Evolutionary conservation across 2,888 invertebrate species (phyloP).

Genomic region (Cynaeus angustus): DNA sequence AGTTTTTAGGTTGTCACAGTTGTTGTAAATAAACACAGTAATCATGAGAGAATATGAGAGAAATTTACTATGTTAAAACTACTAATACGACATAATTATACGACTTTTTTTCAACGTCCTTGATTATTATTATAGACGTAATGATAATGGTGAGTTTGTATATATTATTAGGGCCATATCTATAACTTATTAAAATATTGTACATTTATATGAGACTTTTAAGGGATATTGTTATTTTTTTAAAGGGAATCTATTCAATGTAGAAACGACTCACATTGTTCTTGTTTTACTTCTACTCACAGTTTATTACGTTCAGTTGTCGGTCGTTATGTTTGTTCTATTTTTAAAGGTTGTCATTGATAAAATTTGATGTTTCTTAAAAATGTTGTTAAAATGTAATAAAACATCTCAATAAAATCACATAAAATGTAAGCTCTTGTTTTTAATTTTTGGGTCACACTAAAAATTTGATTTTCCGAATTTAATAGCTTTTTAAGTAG

Average conservation of each 20-base stretch:
- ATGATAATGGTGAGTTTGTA: slow-evolving; percentile 33
- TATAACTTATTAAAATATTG: slow-evolving; percentile 41
- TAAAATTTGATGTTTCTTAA: slow-evolving; percentile 51
- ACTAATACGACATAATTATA: slow-evolving; percentile 35
- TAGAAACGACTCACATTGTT: slow-evolving; percentile 31
- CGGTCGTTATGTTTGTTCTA: slow-evolving; percentile 31
- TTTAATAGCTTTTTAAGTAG: too few relatives aligned
- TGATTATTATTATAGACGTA: slow-evolving; percentile 13
- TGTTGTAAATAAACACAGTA: slow-evolving; percentile 38
- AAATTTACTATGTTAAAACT: slow-evolving; percentile 15
- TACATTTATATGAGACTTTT: slow-evolving; percentile 38
- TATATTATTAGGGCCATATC: slow-evolving; percentile 45
- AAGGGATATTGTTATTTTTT: slow-evolving; percentile 45
- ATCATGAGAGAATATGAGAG: slow-evolving; percentile 11
- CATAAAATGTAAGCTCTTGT: slow-evolving; percentile 19
- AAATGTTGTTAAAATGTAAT: slow-evolving; percentile 52
- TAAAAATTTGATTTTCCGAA: too few relatives aligned
- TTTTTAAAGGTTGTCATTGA: slow-evolving; percentile 45
- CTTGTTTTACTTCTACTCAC: slow-evolving; percentile 37
- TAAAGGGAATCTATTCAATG: slow-evolving; percentile 42
- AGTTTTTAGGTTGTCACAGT: slow-evolving; percentile 15
- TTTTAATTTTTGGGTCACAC: not conserved
- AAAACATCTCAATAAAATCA: slow-evolving; percentile 50
- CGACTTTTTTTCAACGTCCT: slow-evolving; percentile 42
- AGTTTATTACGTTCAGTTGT: slow-evolving; percentile 22